Percentiles rank a stretch among this genome's conserved stretches.
phyloP scores from a whole-genome alignment of 2,797 vertebrate species.

The Microctenopoma steveboyesi region DNA sequence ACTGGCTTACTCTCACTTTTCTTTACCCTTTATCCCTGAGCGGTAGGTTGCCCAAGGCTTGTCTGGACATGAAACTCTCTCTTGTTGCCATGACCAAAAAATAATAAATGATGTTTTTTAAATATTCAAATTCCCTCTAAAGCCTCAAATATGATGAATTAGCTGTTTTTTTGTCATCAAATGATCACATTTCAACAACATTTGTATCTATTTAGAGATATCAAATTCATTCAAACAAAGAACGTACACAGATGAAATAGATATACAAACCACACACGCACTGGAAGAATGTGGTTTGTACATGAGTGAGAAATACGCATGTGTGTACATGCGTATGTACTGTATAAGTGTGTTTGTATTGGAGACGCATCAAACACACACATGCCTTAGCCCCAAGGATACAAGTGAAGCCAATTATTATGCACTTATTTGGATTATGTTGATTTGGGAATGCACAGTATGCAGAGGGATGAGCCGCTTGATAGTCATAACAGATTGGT shows the following conservation, averaged over 20 bases:
- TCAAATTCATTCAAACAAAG: neutral
- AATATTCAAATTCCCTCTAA: constrained; percentile 35
- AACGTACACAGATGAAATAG: constrained; percentile 2
- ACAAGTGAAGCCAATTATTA: constrained; percentile 49
- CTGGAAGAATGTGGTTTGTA: constrained; percentile 33
- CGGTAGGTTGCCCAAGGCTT: constrained; percentile 52
- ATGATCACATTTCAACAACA: constrained; percentile 12
- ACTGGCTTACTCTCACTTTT: constrained; percentile 50
- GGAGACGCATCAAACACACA: constrained; percentile 64
- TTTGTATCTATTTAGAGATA: neutral
- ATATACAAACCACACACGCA: constrained; percentile 14
- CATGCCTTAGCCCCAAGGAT: constrained; percentile 67
- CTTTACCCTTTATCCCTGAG: constrained; percentile 34
- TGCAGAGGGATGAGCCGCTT: constrained; percentile 44
- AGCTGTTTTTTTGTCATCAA: neutral
- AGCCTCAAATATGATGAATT: constrained; percentile 7
- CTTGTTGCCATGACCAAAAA: constrained; percentile 38
- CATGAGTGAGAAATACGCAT: constrained; percentile 16
- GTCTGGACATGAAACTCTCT: constrained; percentile 65
- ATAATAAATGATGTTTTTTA: constrained; percentile 30
- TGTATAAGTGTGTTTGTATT: constrained; percentile 57
- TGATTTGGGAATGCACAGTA: constrained; percentile 52
- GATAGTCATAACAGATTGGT: constrained; percentile 49
- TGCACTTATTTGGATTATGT: constrained; percentile 61
- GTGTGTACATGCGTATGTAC: constrained; percentile 26